phyloP scores from a whole-genome alignment of 2,888 invertebrate species.

The Cryptus armator region DNA sequence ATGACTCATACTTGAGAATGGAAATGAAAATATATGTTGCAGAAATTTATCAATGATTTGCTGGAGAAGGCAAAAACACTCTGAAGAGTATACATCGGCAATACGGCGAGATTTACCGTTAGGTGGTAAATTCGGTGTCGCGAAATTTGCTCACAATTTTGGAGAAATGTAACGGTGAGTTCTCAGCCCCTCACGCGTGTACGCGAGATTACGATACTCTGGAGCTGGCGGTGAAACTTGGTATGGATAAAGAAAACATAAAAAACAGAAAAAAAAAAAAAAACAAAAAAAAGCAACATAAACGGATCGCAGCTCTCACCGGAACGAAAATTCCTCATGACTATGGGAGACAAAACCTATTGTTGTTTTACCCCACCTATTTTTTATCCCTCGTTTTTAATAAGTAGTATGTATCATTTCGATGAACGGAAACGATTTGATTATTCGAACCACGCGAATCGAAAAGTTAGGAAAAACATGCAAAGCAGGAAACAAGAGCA shows the following conservation, averaged over 20 bases:
- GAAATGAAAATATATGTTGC: slow-evolving; percentile 83
- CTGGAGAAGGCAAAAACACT: slow-evolving; percentile 96
- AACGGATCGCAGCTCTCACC: slow-evolving; percentile 31
- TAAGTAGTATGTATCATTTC: slow-evolving; percentile 5
- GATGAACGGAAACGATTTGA: slow-evolving; percentile 8
- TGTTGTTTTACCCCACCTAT: slow-evolving; percentile 37
- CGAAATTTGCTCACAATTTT: slow-evolving; percentile 78
- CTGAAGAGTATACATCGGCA: slow-evolving; percentile 85
- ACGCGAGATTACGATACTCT: slow-evolving; percentile 14
- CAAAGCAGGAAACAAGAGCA: slow-evolving; percentile 8
- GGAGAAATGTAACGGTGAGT: slow-evolving; percentile 60
- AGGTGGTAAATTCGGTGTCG: slow-evolving; percentile 66
- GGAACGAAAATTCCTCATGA: slow-evolving; percentile 41
- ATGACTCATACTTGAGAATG: not conserved
- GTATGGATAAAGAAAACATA: slow-evolving; percentile 45
- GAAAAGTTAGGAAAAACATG: not conserved
- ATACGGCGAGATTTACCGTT: slow-evolving; percentile 69
- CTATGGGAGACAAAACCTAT: slow-evolving; percentile 40
- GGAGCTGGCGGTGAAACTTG: slow-evolving; percentile 47
- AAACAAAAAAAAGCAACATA: slow-evolving; percentile 25
- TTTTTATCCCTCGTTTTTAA: slow-evolving; percentile 48
- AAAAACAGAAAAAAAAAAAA: slow-evolving; percentile 15
- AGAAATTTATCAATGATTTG: slow-evolving; percentile 96
- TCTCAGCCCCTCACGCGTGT: slow-evolving; percentile 19
- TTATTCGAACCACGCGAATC: not conserved